Evolutionary conservation across 2,888 invertebrate genomes (phyloP).

Genomic region (Pseudococcus longispinus): DNA sequence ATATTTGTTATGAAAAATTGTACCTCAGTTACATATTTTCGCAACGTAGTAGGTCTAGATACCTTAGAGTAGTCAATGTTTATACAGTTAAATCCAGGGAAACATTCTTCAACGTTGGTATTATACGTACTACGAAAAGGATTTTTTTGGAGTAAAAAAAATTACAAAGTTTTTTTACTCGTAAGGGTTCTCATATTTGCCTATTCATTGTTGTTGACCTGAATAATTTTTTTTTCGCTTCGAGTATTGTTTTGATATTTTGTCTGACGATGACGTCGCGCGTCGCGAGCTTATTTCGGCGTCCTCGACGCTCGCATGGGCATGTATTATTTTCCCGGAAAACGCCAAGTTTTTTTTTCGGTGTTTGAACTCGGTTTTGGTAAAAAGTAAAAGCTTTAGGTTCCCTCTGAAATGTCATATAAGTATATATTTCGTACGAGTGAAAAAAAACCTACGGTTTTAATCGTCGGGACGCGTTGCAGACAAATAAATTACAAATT

Average conservation of each 20-base stretch:
- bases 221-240: neutral
- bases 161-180: neutral
- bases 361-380: neutral
- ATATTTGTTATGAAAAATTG: neutral
- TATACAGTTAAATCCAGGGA: neutral
- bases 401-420: neutral
- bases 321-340: slow-evolving; percentile 8
- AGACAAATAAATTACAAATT: neutral
- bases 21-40: neutral
- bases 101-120: neutral
- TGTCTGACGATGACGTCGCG: neutral
- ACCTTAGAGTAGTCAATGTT: neutral
- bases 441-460: neutral
- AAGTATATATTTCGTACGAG: too few species aligned
- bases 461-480: neutral
- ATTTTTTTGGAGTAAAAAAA: neutral
- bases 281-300: neutral
- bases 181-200: neutral
- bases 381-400: neutral
- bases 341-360: neutral
- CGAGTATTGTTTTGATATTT: neutral
- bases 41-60: neutral
- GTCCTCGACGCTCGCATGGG: neutral
- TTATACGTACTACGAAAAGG: neutral
- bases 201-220: slow-evolving; percentile 23